Percentiles rank a stretch among this genome's conserved stretches.
phyloP scores from a whole-genome alignment of 30 jellyfish, hydroid and myxozoan species.

The Phacellophora camtschatica region DNA sequence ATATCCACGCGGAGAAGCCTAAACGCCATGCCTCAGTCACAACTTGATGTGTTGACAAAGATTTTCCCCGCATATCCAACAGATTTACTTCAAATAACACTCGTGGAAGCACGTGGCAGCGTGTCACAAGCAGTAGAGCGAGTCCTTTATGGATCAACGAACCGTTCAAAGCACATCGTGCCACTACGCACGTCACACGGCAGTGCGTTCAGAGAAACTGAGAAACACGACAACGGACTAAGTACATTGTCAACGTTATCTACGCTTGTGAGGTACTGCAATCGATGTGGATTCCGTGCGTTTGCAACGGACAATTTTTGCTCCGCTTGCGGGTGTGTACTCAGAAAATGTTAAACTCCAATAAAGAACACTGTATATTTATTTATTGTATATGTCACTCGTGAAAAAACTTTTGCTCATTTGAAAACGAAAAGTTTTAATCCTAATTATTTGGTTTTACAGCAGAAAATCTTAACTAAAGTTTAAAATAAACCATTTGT shows the following conservation, averaged over 20 bases:
- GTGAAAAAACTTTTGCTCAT: too few relatives aligned
- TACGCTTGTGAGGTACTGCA: conserved; percentile 57
- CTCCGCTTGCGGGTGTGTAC: conserved; percentile 67
- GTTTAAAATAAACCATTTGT: too few relatives aligned
- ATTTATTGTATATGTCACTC: too few relatives aligned
- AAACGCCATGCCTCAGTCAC: conserved; percentile 43
- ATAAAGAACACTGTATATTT: too few relatives aligned
- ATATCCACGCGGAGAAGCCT: conserved; percentile 11
- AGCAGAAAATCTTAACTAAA: too few relatives aligned
- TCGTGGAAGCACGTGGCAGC: conserved; percentile 60
- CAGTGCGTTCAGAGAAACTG: conserved; percentile 60
- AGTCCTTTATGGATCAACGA: conserved; percentile 31
- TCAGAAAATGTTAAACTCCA: conserved; percentile 27
- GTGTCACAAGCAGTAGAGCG: conserved; percentile 65
- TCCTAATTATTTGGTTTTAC: too few relatives aligned
- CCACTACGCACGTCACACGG: conserved; percentile 10
- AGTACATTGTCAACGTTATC: conserved; percentile 54
- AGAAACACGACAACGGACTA: conserved; percentile 42
- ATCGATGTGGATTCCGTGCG: conserved; percentile 69
- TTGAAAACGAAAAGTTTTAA: too few relatives aligned
- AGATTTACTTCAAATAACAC: conserved; percentile 60
- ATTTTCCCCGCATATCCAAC: conserved; percentile 59
- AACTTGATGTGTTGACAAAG: conserved; percentile 38
- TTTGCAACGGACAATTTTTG: conserved; percentile 77
- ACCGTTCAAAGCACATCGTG: conserved; percentile 3